Conservation (phyloP, 2,888 invertebrate species). For the Tipula lateralis region DNA sequence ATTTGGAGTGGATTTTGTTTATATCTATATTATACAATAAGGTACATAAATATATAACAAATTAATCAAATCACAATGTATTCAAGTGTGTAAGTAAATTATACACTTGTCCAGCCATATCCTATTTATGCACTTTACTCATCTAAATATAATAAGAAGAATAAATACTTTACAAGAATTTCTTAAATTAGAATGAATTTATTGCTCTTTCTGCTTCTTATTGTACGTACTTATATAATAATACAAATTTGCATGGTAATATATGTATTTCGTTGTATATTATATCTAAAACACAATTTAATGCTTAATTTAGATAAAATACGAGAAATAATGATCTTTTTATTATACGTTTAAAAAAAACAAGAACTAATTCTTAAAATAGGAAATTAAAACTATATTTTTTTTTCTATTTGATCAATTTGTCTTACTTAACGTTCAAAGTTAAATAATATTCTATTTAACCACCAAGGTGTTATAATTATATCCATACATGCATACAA, state of each 20-base stretch:
- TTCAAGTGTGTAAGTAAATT: not conserved
- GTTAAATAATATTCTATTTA: not conserved
- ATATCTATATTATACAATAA: not conserved
- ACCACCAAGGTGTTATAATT: not conserved
- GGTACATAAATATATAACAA: not conserved
- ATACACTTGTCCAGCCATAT: not conserved
- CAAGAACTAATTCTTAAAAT: not conserved
- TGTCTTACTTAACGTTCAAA: constrained; percentile 1
- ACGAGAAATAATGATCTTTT: not conserved
- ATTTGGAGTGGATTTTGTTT: not conserved
- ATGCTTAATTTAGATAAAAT: constrained; percentile 9
- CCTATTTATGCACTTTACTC: not conserved
- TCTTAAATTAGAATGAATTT: not conserved
- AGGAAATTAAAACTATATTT: not conserved
- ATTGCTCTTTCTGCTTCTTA: not conserved
- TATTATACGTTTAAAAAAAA: not conserved
- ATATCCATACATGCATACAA: not conserved
- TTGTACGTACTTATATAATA: not conserved
- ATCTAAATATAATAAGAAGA: not conserved
- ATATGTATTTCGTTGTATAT: not conserved
- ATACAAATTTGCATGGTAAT: not conserved
- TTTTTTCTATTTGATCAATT: not conserved
- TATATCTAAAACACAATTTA: not conserved
- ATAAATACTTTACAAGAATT: not conserved
- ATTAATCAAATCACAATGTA: not conserved